Evolutionary conservation across 2,888 invertebrate species (phyloP).

Genomic region (Drosophila kanekoi): DNA sequence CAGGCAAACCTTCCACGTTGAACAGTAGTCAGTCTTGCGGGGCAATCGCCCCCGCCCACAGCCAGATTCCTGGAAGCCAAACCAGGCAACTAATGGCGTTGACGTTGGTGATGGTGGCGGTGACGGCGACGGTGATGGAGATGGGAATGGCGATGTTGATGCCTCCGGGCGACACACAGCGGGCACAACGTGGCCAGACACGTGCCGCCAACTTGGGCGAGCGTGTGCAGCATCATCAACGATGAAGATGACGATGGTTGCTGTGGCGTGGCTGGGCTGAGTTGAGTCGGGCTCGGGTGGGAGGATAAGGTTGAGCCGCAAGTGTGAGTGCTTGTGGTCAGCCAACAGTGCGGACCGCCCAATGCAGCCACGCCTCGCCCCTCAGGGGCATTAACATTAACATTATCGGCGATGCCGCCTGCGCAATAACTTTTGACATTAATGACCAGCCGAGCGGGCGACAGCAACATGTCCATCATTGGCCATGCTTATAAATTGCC

Average conservation of each 20-base stretch:
- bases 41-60: background rate
- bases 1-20: slow-evolving; percentile 58
- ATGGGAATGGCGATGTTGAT: slow-evolving; percentile 33
- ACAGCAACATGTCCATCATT: slow-evolving; percentile 60
- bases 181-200: slow-evolving; percentile 67
- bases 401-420: slow-evolving; percentile 73
- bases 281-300: slow-evolving; percentile 8
- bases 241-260: slow-evolving; percentile 43
- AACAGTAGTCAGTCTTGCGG: slow-evolving; percentile 44
- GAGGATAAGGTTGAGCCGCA: slow-evolving; percentile 39
- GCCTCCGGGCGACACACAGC: slow-evolving; percentile 62
- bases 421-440: slow-evolving; percentile 81
- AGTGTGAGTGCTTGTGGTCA: slow-evolving; percentile 77
- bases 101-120: slow-evolving; percentile 20
- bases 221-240: slow-evolving; percentile 80
- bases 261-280: slow-evolving; percentile 7
- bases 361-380: slow-evolving; percentile 34
- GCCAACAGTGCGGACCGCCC: slow-evolving; percentile 45
- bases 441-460: slow-evolving; percentile 61
- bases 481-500: slow-evolving; percentile 74
- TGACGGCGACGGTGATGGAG: slow-evolving; percentile 14
- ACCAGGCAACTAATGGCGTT: slow-evolving; percentile 70
- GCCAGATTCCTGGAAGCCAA: slow-evolving; percentile 40
- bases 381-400: slow-evolving; percentile 52
- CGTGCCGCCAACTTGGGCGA: slow-evolving; percentile 76